These are phyloP conservation scores for Romanogobio albipinnatus DNA, from an alignment of 2,113 vertebrate genomes.

Conservation along the genomic window DNA sequence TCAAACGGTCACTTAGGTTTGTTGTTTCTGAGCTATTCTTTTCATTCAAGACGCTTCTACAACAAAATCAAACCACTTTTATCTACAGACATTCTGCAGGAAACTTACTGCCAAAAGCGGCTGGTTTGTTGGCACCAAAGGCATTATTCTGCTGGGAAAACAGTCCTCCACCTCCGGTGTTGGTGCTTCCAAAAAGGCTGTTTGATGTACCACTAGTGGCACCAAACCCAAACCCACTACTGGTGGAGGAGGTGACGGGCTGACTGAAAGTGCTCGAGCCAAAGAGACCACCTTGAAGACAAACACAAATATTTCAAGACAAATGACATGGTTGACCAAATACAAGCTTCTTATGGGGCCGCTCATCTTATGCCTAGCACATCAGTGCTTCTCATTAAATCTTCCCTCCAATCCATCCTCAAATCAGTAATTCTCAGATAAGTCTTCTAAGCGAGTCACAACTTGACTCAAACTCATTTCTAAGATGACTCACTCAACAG, in stretches of 20 bases:
- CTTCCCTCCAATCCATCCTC: neutral
- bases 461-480: neutral
- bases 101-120: conserved; percentile 90
- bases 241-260: conserved; percentile 89
- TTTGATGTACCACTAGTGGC: conserved; percentile 84
- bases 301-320: conserved; percentile 1
- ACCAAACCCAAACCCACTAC: conserved; percentile 90
- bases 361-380: neutral
- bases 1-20: neutral
- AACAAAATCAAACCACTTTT: neutral
- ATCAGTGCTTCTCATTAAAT: neutral
- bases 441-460: neutral
- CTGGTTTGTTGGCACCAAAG: conserved; percentile 89
- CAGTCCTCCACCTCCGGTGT: conserved; percentile 83
- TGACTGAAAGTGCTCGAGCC: conserved; percentile 91
- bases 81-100: neutral
- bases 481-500: neutral
- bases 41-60: neutral
- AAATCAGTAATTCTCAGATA: neutral
- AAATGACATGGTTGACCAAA: neutral
- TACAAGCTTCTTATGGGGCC: neutral
- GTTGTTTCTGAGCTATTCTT: neutral
- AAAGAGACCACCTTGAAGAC: conserved; percentile 86
- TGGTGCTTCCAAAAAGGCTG: conserved; percentile 88
- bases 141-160: conserved; percentile 94